Evolutionary conservation across 2,888 invertebrate species (phyloP), one percentile per base, ranked within the genome.

Genomic region (Leptopilina myrica): DNA sequence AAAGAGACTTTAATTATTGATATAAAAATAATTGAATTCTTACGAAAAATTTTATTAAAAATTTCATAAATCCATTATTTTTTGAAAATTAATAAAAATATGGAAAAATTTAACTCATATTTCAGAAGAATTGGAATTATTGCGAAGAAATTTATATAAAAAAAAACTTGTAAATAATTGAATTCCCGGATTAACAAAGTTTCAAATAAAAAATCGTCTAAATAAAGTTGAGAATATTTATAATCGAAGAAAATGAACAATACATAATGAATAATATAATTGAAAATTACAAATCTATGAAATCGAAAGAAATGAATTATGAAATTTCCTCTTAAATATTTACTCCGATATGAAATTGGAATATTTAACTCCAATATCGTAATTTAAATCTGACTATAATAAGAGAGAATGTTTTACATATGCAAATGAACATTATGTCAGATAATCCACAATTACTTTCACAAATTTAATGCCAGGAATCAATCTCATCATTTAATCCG

Each of bases 321-420:
- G n/a, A 66, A 56, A 53, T 73, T 33, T 46, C 5, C 49, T 20
- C 20, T 67, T 33, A n/a, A 20, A 33, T 73, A 49, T 26, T 26
- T 43, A 53, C 56, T 40, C 56, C 33, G n/a, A 12, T 33, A 7
- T 49, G 9, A 49, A 73, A 56, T 56, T 73, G 9, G 40, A 40
- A 73, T 73, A 53, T 33, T 53, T 56, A 73, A 69, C 49, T 14
- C 56, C 49, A 49, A 49, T 33, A 73, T 73, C 56, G 26, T 73
- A 73, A 73, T 73, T 73, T 73, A 73, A 73, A 33, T 56, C 56
- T 56, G 12, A 73, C 33, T n/a, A 56, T n/a, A 73, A 73, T 56
- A 73, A 53, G 56, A 56, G n/a, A 33, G 26, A 26, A 56, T 73
- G 56, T 53, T 73, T 9, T 11, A 40, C 56, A 73, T 73, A 73